Evolutionary conservation across 2,888 invertebrate genomes (phyloP), one percentile per base, ranked within the genome.

Genomic region (Athrips mouffetella): DNA sequence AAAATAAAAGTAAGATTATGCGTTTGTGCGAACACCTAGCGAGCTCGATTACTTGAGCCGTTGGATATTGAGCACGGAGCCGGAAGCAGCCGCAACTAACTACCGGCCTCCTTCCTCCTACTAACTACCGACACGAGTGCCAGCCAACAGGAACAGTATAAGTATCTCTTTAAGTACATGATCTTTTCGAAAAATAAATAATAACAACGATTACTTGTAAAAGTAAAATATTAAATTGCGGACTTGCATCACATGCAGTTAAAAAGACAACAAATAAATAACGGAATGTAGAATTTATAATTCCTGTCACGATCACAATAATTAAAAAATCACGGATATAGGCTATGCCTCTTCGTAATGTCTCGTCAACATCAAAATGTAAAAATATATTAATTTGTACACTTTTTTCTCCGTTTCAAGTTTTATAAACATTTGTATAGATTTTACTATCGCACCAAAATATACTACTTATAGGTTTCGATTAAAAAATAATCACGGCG

Each of bases 361-460:
- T 72, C 64, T 76, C 79, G 74, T 83, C 79, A 80, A 84, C 82
- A 83, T 81, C 74, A 76, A 85, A 82, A 84, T 87, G 84, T 86
- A 87, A 86, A 87, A 87, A 87, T 86, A 87, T 86, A 85, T 85
- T 85, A 86, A 84, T 87, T 87, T 87, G 87, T 88, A 88, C 87
- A 88, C 71, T 41, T 30, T n/a, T n/a, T n/a, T 85, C 73, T 83
- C 74, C 73, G 70, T 73, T 70, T 76, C 76, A 73, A 68, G 65
- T 70, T 76, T 76, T 73, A 76, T 73, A 82, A 84, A 85, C 79
- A 81, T 83, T 87, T 86, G 85, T 86, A n/a, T n/a, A 87, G 71
- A 87, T 83, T 86, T 87, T 74, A 76, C 84, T 85, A 86, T 82
- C 85, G 88, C 86, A 87, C 88, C 88, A 86, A 84, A 82, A 86